Base-by-base conservation (phyloP, 2,797 vertebrate species). In the Lophius americanus region DNA sequence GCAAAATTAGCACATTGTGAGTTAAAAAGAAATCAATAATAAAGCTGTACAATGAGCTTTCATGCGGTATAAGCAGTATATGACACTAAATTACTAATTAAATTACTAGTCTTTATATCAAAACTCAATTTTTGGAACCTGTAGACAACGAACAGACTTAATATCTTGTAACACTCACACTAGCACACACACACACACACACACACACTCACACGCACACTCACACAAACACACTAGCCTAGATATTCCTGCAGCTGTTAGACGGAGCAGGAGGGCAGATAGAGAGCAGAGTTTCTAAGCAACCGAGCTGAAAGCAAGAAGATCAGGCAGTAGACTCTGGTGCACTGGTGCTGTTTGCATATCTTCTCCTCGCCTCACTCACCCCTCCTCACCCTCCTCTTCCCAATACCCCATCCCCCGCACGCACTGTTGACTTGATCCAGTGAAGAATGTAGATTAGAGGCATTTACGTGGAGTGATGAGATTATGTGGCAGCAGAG, bases 201-300 rank as follows among this genome's bases (percentile, higher is more conserved):
- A 61, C 35, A 59, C 54, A 52, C 65, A 53, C 58, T 53, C 53
- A 50, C 59, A 44, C 42, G 41, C 49, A 50, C 12, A 46, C 48
- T 5, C 35, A 41, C 39, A 41, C 39, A 41, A 5, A 41, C 39
- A 41, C 5, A 41, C 2, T 5, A 9, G 8, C 5, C 5, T 5
- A 41, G 39, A 41, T 5, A 41, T 82, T 73, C 54, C 51, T 61
- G 14, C 65, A 57, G 47, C 49, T 65, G 68, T 75, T 70, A 12
- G 1, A 42, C 59, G 59, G 64, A 52, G 43, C 51, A 51, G 49
- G 57, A 65, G 47, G 44, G 56, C 62, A 51, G 38, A 37, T 11
- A 78, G 70, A 73, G 70, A 52, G 44, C 72, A 12, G 58, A 12
- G 90, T 92, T 85, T 85, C 90, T 71, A 65, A 71, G 88, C 87